Percentiles rank a stretch among this genome's conserved stretches.
Evolutionary conservation across 2,888 invertebrate genomes (phyloP).

Genomic region (Notocelia uddmanniana): DNA sequence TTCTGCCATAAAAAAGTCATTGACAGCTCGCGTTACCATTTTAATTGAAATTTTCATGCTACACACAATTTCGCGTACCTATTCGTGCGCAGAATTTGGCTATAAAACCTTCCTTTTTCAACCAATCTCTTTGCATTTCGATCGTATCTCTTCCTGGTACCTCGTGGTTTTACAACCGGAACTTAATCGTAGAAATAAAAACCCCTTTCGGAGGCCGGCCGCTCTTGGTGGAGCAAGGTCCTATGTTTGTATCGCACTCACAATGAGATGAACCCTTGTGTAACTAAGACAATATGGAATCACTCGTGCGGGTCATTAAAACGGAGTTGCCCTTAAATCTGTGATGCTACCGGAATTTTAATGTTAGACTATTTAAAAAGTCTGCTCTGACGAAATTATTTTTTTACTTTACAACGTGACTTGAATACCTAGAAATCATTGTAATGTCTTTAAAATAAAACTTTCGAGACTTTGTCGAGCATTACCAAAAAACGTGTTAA

Average conservation of each 20-base stretch:
- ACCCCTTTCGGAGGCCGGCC: constrained; percentile 12
- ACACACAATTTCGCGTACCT: background rate
- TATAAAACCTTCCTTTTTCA: constrained; percentile 8
- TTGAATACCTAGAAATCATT: background rate
- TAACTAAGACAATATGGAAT: constrained; percentile 2
- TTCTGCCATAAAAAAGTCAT: background rate
- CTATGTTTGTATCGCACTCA: background rate
- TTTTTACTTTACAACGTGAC: background rate
- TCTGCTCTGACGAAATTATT: background rate
- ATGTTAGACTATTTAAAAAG: constrained; percentile 15
- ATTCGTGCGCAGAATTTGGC: background rate
- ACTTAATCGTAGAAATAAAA: constrained; percentile 26
- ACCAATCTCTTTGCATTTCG: constrained; percentile 9
- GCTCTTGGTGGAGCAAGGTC: background rate
- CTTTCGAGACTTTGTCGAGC: too few species aligned
- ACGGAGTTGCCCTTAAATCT: constrained; percentile 17
- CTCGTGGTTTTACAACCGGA: constrained; percentile 17
- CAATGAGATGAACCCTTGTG: constrained; percentile 18
- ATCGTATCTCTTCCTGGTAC: constrained; percentile 16
- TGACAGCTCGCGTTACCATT: background rate
- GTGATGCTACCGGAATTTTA: constrained; percentile 31
- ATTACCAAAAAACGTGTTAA: too few species aligned
- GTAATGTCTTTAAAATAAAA: too few species aligned
- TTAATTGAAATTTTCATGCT: background rate
- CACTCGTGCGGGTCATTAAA: constrained; percentile 29